These are phyloP conservation scores for Ophioninae sp. DNA, from an alignment of 2,888 invertebrate genomes.

Conservation along the genomic window DNA sequence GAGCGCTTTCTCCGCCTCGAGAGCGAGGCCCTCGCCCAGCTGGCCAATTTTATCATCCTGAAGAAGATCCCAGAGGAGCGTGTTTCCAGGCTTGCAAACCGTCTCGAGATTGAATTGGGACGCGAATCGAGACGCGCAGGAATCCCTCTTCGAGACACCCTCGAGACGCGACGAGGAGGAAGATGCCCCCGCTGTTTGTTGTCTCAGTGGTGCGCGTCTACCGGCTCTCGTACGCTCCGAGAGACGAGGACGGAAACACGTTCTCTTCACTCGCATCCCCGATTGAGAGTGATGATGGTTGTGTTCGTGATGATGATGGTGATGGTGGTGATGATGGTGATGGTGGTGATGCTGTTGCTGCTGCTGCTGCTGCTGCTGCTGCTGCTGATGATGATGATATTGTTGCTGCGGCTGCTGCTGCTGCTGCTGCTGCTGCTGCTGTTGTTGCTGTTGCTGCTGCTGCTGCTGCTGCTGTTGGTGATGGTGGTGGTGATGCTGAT, in stretches of 20 bases:
- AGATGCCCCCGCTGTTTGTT: conserved; percentile 63
- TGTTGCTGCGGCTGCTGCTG: conserved; percentile 26
- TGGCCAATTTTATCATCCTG: conserved; percentile 94
- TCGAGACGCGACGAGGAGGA: conserved; percentile 79
- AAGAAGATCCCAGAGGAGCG: conserved; percentile 95
- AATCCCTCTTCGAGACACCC: conserved; percentile 94
- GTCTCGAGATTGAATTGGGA: conserved; percentile 85
- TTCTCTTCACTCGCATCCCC: conserved; percentile 74
- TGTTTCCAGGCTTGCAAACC: conserved; percentile 95
- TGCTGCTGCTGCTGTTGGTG: conserved; percentile 63
- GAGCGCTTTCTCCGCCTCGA: conserved; percentile 96
- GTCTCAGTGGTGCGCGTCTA: conserved; percentile 47
- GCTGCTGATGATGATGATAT: background rate
- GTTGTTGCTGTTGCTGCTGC: conserved; percentile 76
- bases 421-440: conserved; percentile 60
- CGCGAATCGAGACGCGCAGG: conserved; percentile 82
- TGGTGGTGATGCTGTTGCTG: conserved; percentile 45
- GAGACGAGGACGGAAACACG: conserved; percentile 71
- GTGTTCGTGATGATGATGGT: conserved; percentile 53
- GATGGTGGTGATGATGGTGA: conserved; percentile 69
- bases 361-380: conserved; percentile 24
- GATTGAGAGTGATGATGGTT: conserved; percentile 64
- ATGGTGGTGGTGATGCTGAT: conserved; percentile 46
- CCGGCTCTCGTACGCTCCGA: conserved; percentile 63
- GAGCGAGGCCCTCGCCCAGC: conserved; percentile 93